Evolutionary conservation across 2,113 vertebrate species (phyloP).

Genomic region (Perognathus longimembris): DNA sequence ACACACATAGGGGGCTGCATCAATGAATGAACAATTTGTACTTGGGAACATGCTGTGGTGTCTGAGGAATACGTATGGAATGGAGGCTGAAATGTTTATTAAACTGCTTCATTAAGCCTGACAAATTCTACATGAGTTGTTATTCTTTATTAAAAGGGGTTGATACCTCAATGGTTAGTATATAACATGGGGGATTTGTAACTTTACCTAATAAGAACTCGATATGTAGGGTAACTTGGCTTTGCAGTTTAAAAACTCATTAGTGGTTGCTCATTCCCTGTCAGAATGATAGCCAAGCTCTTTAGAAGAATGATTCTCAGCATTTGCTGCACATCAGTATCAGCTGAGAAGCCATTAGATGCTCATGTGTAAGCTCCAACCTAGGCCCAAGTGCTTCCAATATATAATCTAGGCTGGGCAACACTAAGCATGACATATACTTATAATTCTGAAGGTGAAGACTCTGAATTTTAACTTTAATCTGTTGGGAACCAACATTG

Average conservation of each 20-base stretch:
- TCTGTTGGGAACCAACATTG: not conserved
- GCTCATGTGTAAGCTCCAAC: not conserved
- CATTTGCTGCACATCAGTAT: fast-evolving
- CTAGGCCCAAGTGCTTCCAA: not conserved
- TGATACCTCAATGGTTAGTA: not conserved
- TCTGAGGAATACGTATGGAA: not conserved
- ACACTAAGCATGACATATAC: not conserved
- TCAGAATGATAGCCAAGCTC: not conserved
- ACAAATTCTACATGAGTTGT: not conserved
- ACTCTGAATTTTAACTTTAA: not conserved
- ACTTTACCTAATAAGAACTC: not conserved
- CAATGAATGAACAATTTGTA: not conserved
- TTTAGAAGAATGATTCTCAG: not conserved
- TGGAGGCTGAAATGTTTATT: not conserved
- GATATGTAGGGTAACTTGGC: not conserved
- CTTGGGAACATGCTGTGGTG: not conserved
- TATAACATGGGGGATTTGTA: not conserved
- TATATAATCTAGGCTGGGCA: not conserved
- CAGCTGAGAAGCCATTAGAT: not conserved
- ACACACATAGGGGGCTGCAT: not conserved
- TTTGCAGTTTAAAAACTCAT: not conserved
- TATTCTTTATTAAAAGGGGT: not conserved
- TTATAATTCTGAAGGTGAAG: not conserved
- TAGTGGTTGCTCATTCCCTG: not conserved
- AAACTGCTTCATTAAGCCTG: not conserved